These are phyloP conservation scores for Neopipo cinnamomea DNA, from an alignment of 2,113 vertebrate species.

Conservation along the genomic window DNA sequence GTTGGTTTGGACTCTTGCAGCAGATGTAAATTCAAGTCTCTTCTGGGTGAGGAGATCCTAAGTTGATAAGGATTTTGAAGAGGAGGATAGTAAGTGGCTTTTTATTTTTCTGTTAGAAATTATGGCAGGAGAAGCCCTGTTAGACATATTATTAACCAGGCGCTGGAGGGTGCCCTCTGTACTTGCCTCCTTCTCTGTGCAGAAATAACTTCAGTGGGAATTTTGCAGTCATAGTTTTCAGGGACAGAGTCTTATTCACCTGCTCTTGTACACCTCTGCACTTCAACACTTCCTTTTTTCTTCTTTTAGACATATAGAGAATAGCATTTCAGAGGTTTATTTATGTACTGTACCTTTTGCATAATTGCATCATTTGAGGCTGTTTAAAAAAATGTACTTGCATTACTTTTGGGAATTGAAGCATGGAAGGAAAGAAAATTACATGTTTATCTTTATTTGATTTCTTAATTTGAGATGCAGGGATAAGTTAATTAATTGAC, in stretches of 20 bases:
- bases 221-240: background rate
- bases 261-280: background rate
- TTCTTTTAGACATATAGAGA: background rate
- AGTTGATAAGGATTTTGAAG: background rate
- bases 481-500: conserved; percentile 56
- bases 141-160: background rate
- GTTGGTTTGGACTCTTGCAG: background rate
- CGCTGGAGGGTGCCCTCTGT: background rate
- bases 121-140: background rate
- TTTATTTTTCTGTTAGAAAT: background rate
- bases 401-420: conserved; percentile 17
- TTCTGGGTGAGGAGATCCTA: background rate
- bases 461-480: conserved; percentile 50
- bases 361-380: background rate
- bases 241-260: background rate
- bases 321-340: background rate
- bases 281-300: background rate
- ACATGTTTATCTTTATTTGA: conserved; percentile 57
- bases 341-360: background rate
- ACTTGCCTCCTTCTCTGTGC: background rate
- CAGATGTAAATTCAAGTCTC: background rate
- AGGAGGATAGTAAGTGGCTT: background rate
- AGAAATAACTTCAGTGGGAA: background rate
- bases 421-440: conserved; percentile 51
- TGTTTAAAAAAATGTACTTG: background rate